Evolutionary conservation across 35 echinoderm and acorn worm species (phyloP).

Genomic region (Diadema setosum): DNA sequence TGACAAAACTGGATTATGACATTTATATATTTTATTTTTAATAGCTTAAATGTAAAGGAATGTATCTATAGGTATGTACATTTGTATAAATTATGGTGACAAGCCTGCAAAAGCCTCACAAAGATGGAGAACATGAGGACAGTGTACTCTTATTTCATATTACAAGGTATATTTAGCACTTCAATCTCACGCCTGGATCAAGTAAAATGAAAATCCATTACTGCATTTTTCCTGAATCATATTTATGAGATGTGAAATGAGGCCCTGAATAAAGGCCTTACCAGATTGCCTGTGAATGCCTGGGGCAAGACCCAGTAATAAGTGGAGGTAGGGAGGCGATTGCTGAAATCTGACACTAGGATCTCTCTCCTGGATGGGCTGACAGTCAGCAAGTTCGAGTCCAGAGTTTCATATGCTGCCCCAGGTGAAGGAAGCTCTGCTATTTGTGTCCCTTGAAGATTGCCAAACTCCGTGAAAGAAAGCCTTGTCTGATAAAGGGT

Average conservation of each 20-base stretch:
- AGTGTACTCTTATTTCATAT: too few relatives aligned
- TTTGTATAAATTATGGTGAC: too few relatives aligned
- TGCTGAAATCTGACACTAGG: slow-evolving; percentile 41
- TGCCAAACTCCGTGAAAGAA: neutral
- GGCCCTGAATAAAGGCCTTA: too few relatives aligned
- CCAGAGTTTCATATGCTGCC: neutral
- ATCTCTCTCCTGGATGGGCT: slow-evolving; percentile 31
- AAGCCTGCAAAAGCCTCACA: too few relatives aligned
- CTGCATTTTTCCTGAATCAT: neutral
- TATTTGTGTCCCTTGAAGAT: slow-evolving; percentile 42
- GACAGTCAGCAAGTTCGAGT: slow-evolving; percentile 4
- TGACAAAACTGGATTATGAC: too few relatives aligned
- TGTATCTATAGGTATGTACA: too few relatives aligned
- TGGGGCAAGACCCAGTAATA: slow-evolving; percentile 85
- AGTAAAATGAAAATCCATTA: neutral
- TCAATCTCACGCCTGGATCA: too few relatives aligned
- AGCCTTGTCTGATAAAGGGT: slow-evolving; percentile 22
- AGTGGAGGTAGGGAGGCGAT: slow-evolving; percentile 27
- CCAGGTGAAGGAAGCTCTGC: neutral
- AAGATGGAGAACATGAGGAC: too few relatives aligned
- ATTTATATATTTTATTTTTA: too few relatives aligned
- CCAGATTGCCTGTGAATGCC: slow-evolving; percentile 74
- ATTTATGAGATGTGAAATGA: too few relatives aligned
- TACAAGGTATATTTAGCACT: too few relatives aligned
- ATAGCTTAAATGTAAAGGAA: too few relatives aligned